Conservation (phyloP, 2,113 vertebrate genomes). For the Anhinga anhinga region DNA sequence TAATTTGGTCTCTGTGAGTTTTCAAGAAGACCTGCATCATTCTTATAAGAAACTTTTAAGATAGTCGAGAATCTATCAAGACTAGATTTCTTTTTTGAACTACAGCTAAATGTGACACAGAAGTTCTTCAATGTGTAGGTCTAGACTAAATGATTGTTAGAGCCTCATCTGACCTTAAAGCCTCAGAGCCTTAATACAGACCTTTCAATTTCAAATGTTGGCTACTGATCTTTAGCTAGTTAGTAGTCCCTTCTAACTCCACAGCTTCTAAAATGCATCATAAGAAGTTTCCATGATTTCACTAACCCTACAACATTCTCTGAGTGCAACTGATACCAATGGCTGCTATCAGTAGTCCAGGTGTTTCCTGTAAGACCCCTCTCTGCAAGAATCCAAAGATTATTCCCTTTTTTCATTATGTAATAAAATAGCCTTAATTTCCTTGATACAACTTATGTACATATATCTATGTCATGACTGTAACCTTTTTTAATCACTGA, state of each 20-base stretch:
- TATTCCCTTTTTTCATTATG: neutral
- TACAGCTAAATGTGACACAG: neutral
- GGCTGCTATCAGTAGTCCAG: neutral
- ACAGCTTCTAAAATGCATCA: neutral
- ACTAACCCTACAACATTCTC: neutral
- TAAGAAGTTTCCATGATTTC: neutral
- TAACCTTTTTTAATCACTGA: neutral
- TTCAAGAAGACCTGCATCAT: neutral
- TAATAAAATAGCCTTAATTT: neutral
- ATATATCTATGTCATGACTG: neutral
- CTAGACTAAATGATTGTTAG: neutral
- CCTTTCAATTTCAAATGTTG: neutral
- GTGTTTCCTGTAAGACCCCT: neutral
- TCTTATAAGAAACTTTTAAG: neutral
- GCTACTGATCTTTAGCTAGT: neutral
- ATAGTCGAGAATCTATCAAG: neutral
- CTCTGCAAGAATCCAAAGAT: neutral
- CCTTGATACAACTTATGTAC: neutral
- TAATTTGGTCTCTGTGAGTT: neutral
- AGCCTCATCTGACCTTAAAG: neutral
- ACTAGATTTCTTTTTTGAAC: neutral
- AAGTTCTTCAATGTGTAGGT: neutral
- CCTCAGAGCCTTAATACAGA: neutral
- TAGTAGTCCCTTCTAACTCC: neutral
- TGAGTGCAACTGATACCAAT: neutral